Base-by-base conservation (phyloP, 2,113 vertebrate species). In the Paracanthobrama guichenoti region DNA sequence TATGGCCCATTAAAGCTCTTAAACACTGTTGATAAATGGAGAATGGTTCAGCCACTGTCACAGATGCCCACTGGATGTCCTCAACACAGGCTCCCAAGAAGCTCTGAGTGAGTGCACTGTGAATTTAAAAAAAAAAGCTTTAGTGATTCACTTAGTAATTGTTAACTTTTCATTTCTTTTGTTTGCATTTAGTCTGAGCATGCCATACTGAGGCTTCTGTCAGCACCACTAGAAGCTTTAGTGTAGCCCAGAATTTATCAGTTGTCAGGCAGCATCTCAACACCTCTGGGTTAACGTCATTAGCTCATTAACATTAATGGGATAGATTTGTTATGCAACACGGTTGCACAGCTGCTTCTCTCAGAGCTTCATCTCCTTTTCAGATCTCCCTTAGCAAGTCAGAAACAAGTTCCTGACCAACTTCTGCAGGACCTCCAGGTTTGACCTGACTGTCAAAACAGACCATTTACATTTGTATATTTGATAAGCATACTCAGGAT, bases 1-100 rank as follows among this genome's bases (percentile, higher is more conserved):
- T 94, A 92, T 85, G 93, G 92, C 93, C 90, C 80, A 93, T 95
- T 95, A 94, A 88, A 26, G 55, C 72, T 55, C 89, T 94, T 93
- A 89, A 73, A 48, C 89, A 89, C 87, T 82, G 86, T 89, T 90
- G 53, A 67, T 67, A 64, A 81, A 66, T 90, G 89, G 90, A 86
- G 87, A 92, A 90, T 73, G 69, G 81, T 84, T 11, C 64, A 71
- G 76, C 84, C 79, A 83, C 50, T 73, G 88, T 87, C 87, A 16
- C 71, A 66, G 89, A 85, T 62, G 31, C 71, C 76, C 16, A 16
- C 39, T 71, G 55, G 64, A 46, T 80, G 80, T 78, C 55, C 55
- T 73, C 8, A 35, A 39, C 12, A 60, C 12, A 60, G 22, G 31
- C 55, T 31, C 35, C 20, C 14, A n/a, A 39, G 50, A 59, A 73